Evolutionary conservation across 2,113 vertebrate species (phyloP).

Genomic region (Eidolon helvum): DNA sequence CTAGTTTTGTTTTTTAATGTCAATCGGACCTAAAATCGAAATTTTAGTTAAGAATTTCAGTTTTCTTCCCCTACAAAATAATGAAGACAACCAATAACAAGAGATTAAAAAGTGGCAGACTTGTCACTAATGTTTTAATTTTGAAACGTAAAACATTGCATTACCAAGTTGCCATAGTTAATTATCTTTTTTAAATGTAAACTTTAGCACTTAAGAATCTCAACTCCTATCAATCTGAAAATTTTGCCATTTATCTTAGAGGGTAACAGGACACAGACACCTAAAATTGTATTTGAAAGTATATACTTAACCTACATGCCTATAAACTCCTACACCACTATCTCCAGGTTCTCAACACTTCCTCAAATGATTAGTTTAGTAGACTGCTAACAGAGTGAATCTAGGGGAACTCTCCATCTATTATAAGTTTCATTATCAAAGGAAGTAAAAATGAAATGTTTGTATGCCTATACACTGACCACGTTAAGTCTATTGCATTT

Average conservation of each 20-base stretch:
- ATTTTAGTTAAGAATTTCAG: not conserved
- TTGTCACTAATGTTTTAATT: constrained; percentile 42
- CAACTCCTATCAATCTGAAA: not conserved
- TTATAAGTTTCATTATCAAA: not conserved
- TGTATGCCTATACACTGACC: not conserved
- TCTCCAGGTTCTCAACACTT: not conserved
- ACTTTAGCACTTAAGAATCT: constrained; percentile 25
- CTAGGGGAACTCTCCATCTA: not conserved
- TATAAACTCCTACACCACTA: not conserved
- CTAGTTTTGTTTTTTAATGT: not conserved
- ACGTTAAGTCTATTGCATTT: not conserved
- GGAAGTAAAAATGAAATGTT: not conserved
- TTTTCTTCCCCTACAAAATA: not conserved
- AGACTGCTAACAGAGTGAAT: not conserved
- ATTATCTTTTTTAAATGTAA: constrained; percentile 42
- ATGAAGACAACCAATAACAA: not conserved
- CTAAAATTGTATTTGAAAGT: not conserved
- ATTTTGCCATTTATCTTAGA: constrained; percentile 13
- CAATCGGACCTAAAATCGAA: not conserved
- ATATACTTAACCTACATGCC: not conserved
- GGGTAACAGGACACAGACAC: not conserved
- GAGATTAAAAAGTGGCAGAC: constrained; percentile 1
- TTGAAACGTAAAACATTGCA: constrained; percentile 37
- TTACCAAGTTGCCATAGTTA: not conserved
- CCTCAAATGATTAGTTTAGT: not conserved